Evolutionary conservation across 2,888 invertebrate species (phyloP).

Genomic region (Priapulus caudatus): DNA sequence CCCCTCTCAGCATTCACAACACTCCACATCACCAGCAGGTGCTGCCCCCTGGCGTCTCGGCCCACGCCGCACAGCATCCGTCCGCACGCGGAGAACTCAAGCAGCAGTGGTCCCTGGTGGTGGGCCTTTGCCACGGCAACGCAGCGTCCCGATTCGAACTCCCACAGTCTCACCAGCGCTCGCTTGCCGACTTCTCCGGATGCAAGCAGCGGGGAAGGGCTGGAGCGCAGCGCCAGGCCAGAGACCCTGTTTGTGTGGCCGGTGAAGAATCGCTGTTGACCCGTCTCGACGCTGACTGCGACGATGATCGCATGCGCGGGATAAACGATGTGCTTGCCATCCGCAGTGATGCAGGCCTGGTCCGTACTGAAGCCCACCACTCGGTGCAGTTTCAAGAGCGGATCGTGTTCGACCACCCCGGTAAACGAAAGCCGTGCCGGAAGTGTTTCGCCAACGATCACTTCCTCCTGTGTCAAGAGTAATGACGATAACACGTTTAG

Average conservation of each 20-base stretch:
- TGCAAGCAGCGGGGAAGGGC: constrained; percentile 31
- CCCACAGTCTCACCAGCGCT: constrained; percentile 34
- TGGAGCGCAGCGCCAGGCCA: constrained; percentile 30
- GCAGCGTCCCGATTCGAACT: constrained; percentile 32
- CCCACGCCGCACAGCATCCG: constrained; percentile 37
- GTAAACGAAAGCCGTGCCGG: too few species aligned
- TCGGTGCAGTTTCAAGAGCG: constrained; percentile 32
- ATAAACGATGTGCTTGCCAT: constrained; percentile 32
- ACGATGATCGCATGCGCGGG: constrained; percentile 38
- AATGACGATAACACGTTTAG: too few species aligned
- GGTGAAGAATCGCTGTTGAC: constrained; percentile 37
- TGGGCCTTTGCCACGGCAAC: constrained; percentile 35
- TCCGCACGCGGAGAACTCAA: constrained; percentile 35
- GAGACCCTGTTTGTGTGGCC: constrained; percentile 39
- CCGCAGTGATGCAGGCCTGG: constrained; percentile 33
- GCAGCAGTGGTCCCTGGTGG: constrained; percentile 30
- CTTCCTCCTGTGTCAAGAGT: too few species aligned
- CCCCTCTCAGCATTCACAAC: background rate
- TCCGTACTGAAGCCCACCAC: constrained; percentile 37
- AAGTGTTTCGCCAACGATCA: too few species aligned
- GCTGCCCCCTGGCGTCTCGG: constrained; percentile 33
- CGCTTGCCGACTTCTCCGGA: constrained; percentile 36
- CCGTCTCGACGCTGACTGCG: constrained; percentile 33
- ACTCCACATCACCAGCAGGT: constrained; percentile 15
- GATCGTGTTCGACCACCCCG: constrained; percentile 33